These are phyloP conservation scores for Venusia cambrica DNA, from an alignment of 2,888 invertebrate species.

Conservation along the genomic window DNA sequence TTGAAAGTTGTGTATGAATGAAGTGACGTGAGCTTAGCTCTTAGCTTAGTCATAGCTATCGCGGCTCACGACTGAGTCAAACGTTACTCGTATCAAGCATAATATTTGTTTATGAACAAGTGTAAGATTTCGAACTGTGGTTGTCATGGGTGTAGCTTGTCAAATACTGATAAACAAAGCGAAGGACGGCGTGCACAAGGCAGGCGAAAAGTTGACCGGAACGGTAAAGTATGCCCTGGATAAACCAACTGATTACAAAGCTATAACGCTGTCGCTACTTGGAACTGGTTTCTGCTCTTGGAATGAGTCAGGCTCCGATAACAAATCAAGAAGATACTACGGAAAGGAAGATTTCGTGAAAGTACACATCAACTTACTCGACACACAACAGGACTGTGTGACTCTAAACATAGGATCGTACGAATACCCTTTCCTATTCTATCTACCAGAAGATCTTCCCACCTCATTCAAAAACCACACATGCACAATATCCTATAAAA, in stretches of 20 bases:
- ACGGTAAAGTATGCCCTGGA: conserved; percentile 31
- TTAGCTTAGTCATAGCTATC: too few relatives aligned
- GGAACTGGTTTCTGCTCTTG: conserved; percentile 22
- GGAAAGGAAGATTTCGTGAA: conserved; percentile 19
- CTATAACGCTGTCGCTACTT: conserved; percentile 28
- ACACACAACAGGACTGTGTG: conserved; percentile 3
- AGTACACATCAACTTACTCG: conserved; percentile 6
- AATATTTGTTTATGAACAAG: too few relatives aligned
- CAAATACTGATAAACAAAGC: conserved; percentile 30
- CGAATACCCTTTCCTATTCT: conserved; percentile 26
- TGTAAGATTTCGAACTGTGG: background rate
- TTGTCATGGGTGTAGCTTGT: conserved; percentile 26
- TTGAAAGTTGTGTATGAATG: too few relatives aligned
- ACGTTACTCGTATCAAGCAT: too few relatives aligned
- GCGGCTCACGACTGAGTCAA: too few relatives aligned
- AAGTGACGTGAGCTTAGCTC: too few relatives aligned
- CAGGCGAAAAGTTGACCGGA: conserved; percentile 32
- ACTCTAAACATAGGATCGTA: conserved; percentile 5
- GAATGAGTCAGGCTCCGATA: background rate
- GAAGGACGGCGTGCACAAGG: conserved; percentile 24
- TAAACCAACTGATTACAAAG: conserved; percentile 26
- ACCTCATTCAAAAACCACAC: conserved; percentile 15
- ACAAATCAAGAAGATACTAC: conserved; percentile 9
- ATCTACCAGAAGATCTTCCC: conserved; percentile 22
- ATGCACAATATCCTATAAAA: conserved; percentile 18